phyloP scores from a whole-genome alignment of 92 coral and sea anemone species.

The Galaxea fascicularis region DNA sequence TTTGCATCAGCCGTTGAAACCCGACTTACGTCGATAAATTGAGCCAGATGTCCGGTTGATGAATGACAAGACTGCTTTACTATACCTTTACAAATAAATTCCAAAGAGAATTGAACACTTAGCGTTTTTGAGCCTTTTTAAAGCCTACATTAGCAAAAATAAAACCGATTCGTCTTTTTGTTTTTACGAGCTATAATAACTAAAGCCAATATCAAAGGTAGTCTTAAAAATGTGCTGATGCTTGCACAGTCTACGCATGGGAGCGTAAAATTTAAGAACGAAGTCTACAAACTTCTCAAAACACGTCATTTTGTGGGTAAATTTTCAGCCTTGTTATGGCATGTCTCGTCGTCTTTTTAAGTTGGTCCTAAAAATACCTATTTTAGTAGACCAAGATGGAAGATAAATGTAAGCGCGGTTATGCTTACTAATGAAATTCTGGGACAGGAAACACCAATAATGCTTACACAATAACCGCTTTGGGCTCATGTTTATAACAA shows the following conservation, averaged over 20 bases:
- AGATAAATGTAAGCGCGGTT: background rate
- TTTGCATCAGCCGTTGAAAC: no score
- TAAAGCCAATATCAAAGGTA: background rate
- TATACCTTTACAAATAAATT: no score
- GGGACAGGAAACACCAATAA: background rate
- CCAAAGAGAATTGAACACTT: no score
- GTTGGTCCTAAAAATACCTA: no score
- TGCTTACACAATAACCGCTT: background rate
- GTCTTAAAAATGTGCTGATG: background rate
- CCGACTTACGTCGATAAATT: no score
- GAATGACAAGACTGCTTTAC: no score
- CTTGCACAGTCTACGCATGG: background rate
- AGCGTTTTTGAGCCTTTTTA: no score
- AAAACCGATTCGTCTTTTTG: background rate
- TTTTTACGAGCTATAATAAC: background rate
- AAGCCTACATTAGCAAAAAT: no score
- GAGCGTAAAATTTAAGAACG: no score
- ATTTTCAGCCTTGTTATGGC: no score
- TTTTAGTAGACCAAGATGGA: no score
- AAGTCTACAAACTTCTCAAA: background rate
- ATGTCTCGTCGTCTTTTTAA: background rate
- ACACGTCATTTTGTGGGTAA: background rate
- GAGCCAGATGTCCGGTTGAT: no score
- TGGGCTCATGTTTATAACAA: background rate
- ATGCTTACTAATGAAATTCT: constrained; percentile 12